Base-by-base conservation (phyloP, 2,113 vertebrate genomes). In the Brachyistius frenatus region DNA sequence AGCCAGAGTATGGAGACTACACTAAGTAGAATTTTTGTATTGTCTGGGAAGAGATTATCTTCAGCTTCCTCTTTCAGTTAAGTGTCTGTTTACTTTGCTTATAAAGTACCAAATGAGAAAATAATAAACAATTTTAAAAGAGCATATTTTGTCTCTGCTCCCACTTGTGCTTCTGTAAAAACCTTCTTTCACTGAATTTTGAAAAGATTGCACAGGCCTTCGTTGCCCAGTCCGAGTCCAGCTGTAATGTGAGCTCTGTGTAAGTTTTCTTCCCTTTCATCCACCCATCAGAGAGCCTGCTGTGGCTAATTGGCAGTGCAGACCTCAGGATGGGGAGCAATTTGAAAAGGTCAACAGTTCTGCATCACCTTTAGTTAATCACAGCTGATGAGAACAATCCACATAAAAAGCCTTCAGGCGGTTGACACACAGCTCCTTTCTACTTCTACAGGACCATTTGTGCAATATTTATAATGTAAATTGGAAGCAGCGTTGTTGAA, bases 291-390 rank as follows among this genome's bases (percentile, higher is more conserved):
- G 63, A 66, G 60, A 70, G 65, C 55, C 54, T 49, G 71, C 37
- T 73, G 80, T 32, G 53, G 70, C 62, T 93, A 93, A 94, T 93
- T 89, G 91, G 76, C 68, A 33, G 84, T 52, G 14, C 85, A 86
- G 84, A 79, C 70, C 76, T 60, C 44, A 39, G 74, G 49, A 76
- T 80, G 65, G 72, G 39, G 73, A 80, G 86, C 86, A 89, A 83
- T 92, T 92, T 90, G 88, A 79, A 81, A 85, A 92, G 91, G 91
- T 89, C 89, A 86, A 64, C 46, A 39, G 62, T 72, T 62, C 78
- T 64, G 76, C 79, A 78, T 89, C 89, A 90, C 87, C 82, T 88
- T 66, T 52, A 56, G 65, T 86, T 90, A 83, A 88, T 90, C 88
- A 87, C 62, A 76, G 66, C 76, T 87, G 86, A 90, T 85, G 70